Base-by-base conservation (phyloP, 2,113 vertebrate genomes). In the Anser cygnoides region DNA sequence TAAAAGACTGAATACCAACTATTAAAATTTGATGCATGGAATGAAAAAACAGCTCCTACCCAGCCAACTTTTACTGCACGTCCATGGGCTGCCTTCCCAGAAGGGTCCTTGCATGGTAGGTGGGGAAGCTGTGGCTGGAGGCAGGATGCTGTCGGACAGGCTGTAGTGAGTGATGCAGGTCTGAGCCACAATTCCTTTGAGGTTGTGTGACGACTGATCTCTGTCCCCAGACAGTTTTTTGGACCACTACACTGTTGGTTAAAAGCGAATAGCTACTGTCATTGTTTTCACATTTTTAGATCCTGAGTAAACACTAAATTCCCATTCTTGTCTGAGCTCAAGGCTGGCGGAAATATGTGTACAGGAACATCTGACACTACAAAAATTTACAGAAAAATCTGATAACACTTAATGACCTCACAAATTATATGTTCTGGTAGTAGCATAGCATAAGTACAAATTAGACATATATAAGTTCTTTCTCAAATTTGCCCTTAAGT, bases 91-190 rank as follows among this genome's bases (percentile, higher is more conserved):
- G 29, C 6, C 22, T 28, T 74, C n/a, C 41, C 43, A 55, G 52
- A 25, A 43, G 41, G 11, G 14, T 31, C 19, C 22, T 29, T 18
- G 31, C 8, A 50, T 25, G 4, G 37, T 11, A 43, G 21, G 6
- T 22, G 22, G 19, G 22, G 26, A 16, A 26, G n/a, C 9, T 7
- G 29, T n/a, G 57, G 52, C 44, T 65, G 23, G 5, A 50, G 23
- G 9, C 0, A 3, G 8, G 16, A 37, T 76, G 58, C 6, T 2
- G 52, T 0, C 0, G 41, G 39, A 35, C 14, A 17, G 55, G 13
- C 33, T 70, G 18, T 33, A 3, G 15, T 0, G 0, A 31, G 12
- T 1, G 1, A 14, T 67, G 35, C 5, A 2, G 3, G 1, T 15
- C 2, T 1, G 22, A 70, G 28, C 22, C 79, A 26, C 0, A 0